Evolutionary conservation across 1,140 invertebrate species (phyloP), one percentile per base, ranked within the genome.

Genomic region (Anagrus nilaparvatae): DNA sequence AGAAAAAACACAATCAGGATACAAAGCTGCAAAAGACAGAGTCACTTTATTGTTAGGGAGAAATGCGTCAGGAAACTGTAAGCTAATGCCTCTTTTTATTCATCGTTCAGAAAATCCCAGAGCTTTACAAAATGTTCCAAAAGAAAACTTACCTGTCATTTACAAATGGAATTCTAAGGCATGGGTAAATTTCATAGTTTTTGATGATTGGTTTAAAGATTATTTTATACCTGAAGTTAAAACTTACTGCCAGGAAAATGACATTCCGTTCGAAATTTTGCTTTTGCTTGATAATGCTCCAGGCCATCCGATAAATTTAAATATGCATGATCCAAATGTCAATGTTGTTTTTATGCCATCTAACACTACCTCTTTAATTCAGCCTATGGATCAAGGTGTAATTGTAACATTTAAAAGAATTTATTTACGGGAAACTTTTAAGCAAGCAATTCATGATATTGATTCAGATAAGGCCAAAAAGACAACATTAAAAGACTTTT

Each of bases 231-330:
- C 49, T 31, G 44, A 50, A 46, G 42, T 54, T 25, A 29, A 55
- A 45, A 27, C 32, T 35, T 65, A 60, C 50, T 56, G 54, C 19
- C 32, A 44, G 7, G 23, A 27, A 35, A 60, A 65, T 44, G 47
- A 62, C 44, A 49, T 67, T 24, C 52, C 53, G 14, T 69, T 63
- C 53, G 65, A 70, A 57, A 55, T 64, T 40, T 35, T 70, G n/a
- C 49, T 73, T 24, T 43, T 71, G 37, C 45, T 71, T 5, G 69
- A 72, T 47, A 72, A 68, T 47, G 61, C 58, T 36, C 47, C 60
- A 30, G 49, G 57, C 29, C 66, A 72, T 52, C 50, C 50, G 37
- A n/a, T n/a, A n/a, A 36, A 21, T 32, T 34, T 54, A 41, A 32
- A 44, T 44, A n/a, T n/a, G n/a, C n/a, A n/a, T n/a, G 48, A 59